Percentiles rank a stretch among this genome's conserved stretches.
These are phyloP conservation scores for Poeciliopsis gracilis DNA, from an alignment of 2,797 vertebrate species.

Conservation along the genomic window DNA sequence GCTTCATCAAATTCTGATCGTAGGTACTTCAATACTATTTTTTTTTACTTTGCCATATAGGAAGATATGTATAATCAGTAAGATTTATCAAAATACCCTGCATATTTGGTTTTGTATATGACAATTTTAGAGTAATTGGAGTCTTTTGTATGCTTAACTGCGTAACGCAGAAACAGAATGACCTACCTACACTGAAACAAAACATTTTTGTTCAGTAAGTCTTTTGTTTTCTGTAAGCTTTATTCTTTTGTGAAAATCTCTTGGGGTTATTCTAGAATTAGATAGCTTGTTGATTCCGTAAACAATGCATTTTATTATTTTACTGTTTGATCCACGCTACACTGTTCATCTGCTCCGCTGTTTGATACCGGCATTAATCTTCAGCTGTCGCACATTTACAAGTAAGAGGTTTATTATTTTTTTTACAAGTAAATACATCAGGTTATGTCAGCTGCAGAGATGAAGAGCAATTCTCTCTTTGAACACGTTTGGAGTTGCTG, in stretches of 20 bases:
- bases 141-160: not conserved
- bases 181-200: slow-evolving; percentile 18
- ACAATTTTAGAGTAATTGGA: slow-evolving; percentile 9
- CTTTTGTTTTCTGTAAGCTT: slow-evolving; percentile 37
- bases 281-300: slow-evolving; percentile 56
- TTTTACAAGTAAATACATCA: slow-evolving; percentile 10
- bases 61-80: not conserved
- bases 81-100: not conserved
- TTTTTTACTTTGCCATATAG: slow-evolving; percentile 2
- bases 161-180: slow-evolving; percentile 11
- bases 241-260: slow-evolving; percentile 35
- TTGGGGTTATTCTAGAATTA: slow-evolving; percentile 52
- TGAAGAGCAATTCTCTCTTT: slow-evolving; percentile 27
- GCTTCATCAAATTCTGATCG: slow-evolving; percentile 6
- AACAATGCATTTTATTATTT: slow-evolving; percentile 47
- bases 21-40: slow-evolving; percentile 12
- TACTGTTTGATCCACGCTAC: slow-evolving; percentile 47
- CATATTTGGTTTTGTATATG: not conserved
- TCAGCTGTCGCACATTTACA: slow-evolving; percentile 30
- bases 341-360: slow-evolving; percentile 30
- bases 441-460: slow-evolving; percentile 14
- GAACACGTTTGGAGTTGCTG: slow-evolving; percentile 19
- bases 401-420: slow-evolving; percentile 35
- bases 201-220: slow-evolving; percentile 20
- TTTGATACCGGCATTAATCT: slow-evolving; percentile 51